A percentile compares a stretch with the other conserved stretches of the same genome.
phyloP scores from a whole-genome alignment of 2,888 invertebrate species.

The Polyommatus icarus region DNA sequence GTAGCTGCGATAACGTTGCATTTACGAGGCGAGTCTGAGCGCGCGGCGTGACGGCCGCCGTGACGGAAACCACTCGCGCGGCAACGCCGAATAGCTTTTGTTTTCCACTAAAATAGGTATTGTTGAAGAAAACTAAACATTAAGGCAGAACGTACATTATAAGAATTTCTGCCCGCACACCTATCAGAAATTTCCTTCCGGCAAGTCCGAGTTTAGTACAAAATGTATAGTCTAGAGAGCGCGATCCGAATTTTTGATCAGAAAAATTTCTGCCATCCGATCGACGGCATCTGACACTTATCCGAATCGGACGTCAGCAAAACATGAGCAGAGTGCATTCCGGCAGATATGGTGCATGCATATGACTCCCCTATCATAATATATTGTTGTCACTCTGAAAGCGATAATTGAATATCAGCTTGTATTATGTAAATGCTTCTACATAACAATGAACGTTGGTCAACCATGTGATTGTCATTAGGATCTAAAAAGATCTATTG shows the following conservation, averaged over 20 bases:
- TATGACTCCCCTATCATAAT: too few relatives aligned
- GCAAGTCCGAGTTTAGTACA: too few relatives aligned
- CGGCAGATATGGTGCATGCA: too few relatives aligned
- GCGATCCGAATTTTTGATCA: too few relatives aligned
- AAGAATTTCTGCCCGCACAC: too few relatives aligned
- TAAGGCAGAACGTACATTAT: background rate
- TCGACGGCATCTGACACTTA: too few relatives aligned
- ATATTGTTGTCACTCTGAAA: background rate
- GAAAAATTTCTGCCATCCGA: too few relatives aligned
- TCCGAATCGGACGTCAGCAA: too few relatives aligned
- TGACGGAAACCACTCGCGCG: constrained; percentile 52
- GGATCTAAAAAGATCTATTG: constrained; percentile 14
- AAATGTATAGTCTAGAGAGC: too few relatives aligned
- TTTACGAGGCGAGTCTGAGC: constrained; percentile 72
- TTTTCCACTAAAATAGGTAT: constrained; percentile 19
- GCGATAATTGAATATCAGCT: background rate
- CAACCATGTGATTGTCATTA: background rate
- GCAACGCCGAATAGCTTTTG: constrained; percentile 48
- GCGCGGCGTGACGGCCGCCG: constrained; percentile 63
- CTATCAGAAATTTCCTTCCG: too few relatives aligned
- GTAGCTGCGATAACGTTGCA: constrained; percentile 54
- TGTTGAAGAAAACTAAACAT: background rate
- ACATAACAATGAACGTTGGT: background rate
- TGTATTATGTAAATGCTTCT: background rate
- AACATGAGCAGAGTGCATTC: too few relatives aligned